These are phyloP conservation scores for Scolanthus callimorphus DNA, from an alignment of 92 coral and sea anemone species.

Conservation along the genomic window DNA sequence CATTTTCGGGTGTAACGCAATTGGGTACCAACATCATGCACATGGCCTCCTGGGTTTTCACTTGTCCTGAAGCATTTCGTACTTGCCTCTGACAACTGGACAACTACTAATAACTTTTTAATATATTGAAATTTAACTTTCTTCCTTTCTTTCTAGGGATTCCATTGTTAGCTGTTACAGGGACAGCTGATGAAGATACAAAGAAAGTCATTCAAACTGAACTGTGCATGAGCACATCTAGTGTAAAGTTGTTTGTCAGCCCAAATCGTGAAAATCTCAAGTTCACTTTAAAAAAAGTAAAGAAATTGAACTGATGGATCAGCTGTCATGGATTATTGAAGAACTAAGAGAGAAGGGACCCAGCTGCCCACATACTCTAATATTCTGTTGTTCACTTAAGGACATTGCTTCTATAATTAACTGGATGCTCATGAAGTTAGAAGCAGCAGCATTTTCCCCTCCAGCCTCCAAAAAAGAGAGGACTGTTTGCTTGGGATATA, in stretches of 20 bases:
- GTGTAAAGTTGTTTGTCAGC: neutral
- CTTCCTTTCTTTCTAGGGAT: neutral
- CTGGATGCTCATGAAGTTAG: slow-evolving; percentile 22
- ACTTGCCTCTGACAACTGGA: too few relatives aligned
- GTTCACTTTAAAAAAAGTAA: neutral
- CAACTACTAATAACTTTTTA: neutral
- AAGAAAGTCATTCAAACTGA: neutral
- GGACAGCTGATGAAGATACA: neutral
- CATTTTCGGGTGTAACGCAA: too few relatives aligned
- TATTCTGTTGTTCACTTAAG: slow-evolving; percentile 22
- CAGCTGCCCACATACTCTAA: neutral
- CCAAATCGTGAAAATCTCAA: neutral
- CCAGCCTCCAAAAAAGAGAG: neutral
- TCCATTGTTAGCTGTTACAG: neutral
- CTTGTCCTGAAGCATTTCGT: too few relatives aligned
- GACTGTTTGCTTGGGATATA: slow-evolving; percentile 25
- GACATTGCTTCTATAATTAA: slow-evolving; percentile 29
- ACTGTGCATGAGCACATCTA: neutral
- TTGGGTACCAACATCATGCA: too few relatives aligned
- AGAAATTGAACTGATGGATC: neutral
- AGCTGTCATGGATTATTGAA: slow-evolving; percentile 21
- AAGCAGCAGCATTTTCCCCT: slow-evolving; percentile 8
- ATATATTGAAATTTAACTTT: too few relatives aligned
- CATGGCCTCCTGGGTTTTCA: too few relatives aligned
- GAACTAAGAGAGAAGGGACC: neutral